Percentiles rank a stretch among this genome's conserved stretches.
Conservation (phyloP, 1,140 invertebrate species). For the Cephus cinctus region DNA sequence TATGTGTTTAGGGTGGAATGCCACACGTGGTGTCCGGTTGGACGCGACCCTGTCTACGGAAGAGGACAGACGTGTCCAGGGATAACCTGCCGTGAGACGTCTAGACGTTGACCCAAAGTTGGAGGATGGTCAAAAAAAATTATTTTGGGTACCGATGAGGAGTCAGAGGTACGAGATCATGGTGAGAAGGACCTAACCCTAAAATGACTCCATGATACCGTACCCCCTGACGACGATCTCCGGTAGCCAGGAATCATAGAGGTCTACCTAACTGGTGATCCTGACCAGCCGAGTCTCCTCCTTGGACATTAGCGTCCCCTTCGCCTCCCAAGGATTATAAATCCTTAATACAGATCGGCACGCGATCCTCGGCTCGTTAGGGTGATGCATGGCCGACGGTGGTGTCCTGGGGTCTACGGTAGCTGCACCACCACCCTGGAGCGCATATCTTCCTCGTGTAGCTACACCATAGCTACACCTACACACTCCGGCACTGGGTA, state of each 20-base stretch:
- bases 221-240: too few relatives aligned
- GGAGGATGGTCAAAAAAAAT: neutral
- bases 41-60: neutral
- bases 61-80: neutral
- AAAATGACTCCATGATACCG: too few relatives aligned
- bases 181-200: neutral
- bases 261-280: too few relatives aligned
- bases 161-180: neutral
- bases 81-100: neutral
- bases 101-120: neutral
- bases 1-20: constrained; percentile 46
- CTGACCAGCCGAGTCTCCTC: too few relatives aligned
- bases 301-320: constrained; percentile 1
- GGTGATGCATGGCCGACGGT: constrained; percentile 51
- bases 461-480: constrained; percentile 34
- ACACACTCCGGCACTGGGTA: constrained; percentile 30
- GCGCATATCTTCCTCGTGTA: constrained; percentile 33
- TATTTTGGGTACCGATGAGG: neutral
- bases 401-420: constrained; percentile 54
- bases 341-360: constrained; percentile 57
- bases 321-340: constrained; percentile 49
- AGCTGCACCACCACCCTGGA: constrained; percentile 41
- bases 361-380: constrained; percentile 56
- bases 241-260: too few relatives aligned
- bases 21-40: neutral